Evolutionary conservation across 2,113 vertebrate genomes (phyloP).

Genomic region (Sturnira hondurensis): DNA sequence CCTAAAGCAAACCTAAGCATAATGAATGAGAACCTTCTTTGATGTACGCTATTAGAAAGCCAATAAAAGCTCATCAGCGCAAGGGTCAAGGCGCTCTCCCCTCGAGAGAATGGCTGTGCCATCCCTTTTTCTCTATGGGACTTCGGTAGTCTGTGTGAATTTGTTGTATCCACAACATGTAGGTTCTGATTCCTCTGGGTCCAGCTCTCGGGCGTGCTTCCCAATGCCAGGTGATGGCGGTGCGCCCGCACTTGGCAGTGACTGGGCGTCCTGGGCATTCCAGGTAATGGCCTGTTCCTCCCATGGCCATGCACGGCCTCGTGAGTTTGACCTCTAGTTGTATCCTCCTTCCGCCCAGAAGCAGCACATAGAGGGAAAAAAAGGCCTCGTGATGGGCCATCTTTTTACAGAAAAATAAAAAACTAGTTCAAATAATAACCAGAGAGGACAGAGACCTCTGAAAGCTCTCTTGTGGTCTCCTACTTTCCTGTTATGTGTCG

Average conservation of each 20-base stretch:
- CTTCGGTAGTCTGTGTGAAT: too few relatives aligned
- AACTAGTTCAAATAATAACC: not conserved
- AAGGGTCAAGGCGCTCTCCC: too few relatives aligned
- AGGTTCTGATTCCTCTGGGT: not conserved
- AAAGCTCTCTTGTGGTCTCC: not conserved
- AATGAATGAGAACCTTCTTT: too few relatives aligned
- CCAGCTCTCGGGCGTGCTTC: not conserved
- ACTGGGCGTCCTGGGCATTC: not conserved
- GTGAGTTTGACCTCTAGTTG: not conserved
- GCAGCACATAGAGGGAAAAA: not conserved
- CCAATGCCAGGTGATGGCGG: not conserved
- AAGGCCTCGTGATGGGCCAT: not conserved
- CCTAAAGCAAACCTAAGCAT: too few relatives aligned
- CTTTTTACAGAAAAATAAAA: not conserved
- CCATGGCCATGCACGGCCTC: fast-evolving
- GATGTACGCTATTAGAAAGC: too few relatives aligned
- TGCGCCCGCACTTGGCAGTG: fast-evolving
- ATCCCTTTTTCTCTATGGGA: too few relatives aligned
- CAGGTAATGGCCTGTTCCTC: not conserved
- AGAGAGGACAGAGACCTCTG: not conserved
- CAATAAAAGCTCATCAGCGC: too few relatives aligned
- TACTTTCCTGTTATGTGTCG: not conserved
- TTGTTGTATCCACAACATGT: too few relatives aligned
- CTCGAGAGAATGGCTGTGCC: too few relatives aligned
- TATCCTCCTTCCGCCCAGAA: not conserved